Percentiles rank a stretch among this genome's conserved stretches.
These are phyloP conservation scores for Dicaeum eximium DNA, from an alignment of 2,113 vertebrate genomes.

Conservation along the genomic window DNA sequence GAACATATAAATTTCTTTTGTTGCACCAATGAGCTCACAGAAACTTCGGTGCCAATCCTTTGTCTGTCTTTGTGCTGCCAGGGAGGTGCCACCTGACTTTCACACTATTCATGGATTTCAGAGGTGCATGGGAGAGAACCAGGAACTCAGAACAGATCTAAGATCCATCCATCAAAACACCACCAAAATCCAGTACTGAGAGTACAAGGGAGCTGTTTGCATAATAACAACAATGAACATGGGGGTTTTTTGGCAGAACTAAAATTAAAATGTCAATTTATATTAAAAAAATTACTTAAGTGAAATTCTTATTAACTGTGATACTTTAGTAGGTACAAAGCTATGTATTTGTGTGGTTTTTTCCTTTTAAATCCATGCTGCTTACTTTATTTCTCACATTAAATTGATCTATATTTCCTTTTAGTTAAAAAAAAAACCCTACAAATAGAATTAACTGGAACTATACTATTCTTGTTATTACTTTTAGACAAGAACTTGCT, in stretches of 20 bases:
- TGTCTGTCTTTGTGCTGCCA: neutral
- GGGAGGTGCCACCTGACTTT: neutral
- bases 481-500: neutral
- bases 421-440: neutral
- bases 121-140: neutral
- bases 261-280: neutral
- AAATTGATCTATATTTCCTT: neutral
- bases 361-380: neutral
- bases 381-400: neutral
- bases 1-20: neutral
- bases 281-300: neutral
- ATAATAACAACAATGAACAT: neutral
- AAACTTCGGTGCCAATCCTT: neutral
- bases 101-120: neutral
- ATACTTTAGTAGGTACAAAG: neutral
- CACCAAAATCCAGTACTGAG: neutral
- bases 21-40: neutral
- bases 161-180: neutral
- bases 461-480: neutral
- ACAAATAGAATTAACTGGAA: neutral
- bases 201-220: neutral
- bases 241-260: neutral
- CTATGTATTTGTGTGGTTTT: accelerated
- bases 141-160: neutral
- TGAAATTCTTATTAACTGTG: neutral